Percentiles rank a stretch among this genome's conserved stretches.
Evolutionary conservation across 2,113 vertebrate genomes (phyloP).

Genomic region (Reinhardtius hippoglossoides): DNA sequence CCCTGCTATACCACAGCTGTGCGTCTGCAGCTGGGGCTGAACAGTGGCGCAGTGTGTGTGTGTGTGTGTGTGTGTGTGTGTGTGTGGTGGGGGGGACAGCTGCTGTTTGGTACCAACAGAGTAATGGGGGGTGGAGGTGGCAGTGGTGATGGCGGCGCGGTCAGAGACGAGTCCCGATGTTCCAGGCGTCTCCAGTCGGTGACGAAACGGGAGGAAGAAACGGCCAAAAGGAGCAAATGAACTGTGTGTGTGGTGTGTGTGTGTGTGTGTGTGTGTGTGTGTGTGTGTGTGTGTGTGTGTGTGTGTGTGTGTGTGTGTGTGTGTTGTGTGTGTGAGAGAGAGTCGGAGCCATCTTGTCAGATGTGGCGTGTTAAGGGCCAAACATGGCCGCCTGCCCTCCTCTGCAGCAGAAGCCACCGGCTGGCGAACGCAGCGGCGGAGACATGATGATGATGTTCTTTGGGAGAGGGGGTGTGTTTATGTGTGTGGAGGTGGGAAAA

Average conservation of each 20-base stretch:
- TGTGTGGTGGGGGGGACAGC: neutral
- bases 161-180: slow-evolving; percentile 16
- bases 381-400: slow-evolving; percentile 29
- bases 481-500: neutral
- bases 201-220: neutral
- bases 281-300: neutral
- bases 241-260: too few relatives aligned
- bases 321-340: neutral
- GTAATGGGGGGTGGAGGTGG: neutral
- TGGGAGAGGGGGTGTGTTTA: neutral
- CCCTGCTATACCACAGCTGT: slow-evolving; percentile 50
- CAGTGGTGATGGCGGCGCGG: neutral
- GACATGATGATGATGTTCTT: slow-evolving; percentile 18
- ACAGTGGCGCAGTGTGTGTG: slow-evolving; percentile 59
- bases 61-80: neutral
- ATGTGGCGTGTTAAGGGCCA: neutral
- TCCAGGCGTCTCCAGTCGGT: neutral
- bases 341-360: neutral
- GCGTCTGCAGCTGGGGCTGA: slow-evolving; percentile 38
- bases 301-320: neutral
- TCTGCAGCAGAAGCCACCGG: slow-evolving; percentile 11
- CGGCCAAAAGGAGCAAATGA: too few relatives aligned
- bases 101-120: too few relatives aligned
- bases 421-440: neutral
- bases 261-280: neutral